Conservation (phyloP, 1,140 invertebrate species). For the Sycophaga agraensis region DNA sequence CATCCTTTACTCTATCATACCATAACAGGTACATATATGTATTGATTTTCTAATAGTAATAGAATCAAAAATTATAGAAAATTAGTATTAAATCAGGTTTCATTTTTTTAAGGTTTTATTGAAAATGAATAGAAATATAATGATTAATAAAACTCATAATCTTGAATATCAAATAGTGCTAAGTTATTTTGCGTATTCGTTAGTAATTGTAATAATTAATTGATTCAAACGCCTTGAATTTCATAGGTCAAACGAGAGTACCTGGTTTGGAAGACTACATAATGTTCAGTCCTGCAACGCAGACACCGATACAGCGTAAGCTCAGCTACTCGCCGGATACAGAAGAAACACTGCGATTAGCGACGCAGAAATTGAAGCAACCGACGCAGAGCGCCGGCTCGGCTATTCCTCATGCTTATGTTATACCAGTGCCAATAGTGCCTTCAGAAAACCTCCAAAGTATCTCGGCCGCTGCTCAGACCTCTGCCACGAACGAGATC, state of each 20-base stretch:
- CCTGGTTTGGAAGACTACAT: slow-evolving; percentile 52
- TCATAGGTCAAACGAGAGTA: slow-evolving; percentile 47
- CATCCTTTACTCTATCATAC: slow-evolving; percentile 54
- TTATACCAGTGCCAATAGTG: slow-evolving; percentile 55
- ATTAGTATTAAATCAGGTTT: too few species aligned
- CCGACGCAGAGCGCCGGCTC: slow-evolving; percentile 34
- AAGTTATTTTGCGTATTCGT: too few species aligned
- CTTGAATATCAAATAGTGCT: too few species aligned
- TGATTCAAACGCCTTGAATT: too few species aligned
- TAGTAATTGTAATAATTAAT: neutral
- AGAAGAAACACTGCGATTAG: slow-evolving; percentile 52
- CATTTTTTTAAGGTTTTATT: neutral
- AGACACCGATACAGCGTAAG: slow-evolving; percentile 50
- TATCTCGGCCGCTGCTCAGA: slow-evolving; percentile 18
- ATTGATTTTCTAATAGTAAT: too few species aligned
- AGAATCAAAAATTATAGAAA: too few species aligned
- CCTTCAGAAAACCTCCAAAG: slow-evolving; percentile 51
- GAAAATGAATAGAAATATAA: neutral
- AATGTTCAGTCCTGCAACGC: slow-evolving; percentile 53
- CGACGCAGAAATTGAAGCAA: slow-evolving; percentile 54
- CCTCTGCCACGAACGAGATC: slow-evolving; percentile 13
- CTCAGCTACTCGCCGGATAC: slow-evolving; percentile 51
- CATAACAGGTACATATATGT: slow-evolving; percentile 37
- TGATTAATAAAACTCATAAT: too few species aligned
- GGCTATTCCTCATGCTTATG: slow-evolving; percentile 49